Evolutionary conservation across 2,888 invertebrate species (phyloP).

Genomic region (Drosophila meridiana): DNA sequence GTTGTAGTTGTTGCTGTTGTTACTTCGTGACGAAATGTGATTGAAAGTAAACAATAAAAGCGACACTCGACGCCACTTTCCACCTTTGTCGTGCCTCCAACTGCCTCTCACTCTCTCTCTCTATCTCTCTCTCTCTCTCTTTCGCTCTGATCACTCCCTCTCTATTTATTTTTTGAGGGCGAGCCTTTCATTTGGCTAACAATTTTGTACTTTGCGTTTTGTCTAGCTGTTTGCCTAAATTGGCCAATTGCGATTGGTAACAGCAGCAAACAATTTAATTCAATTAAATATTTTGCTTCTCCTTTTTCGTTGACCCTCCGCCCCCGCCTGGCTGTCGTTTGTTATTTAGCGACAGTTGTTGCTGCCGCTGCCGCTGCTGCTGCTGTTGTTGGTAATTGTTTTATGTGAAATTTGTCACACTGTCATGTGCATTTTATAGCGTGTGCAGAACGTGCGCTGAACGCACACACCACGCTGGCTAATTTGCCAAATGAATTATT

Average conservation of each 20-base stretch:
- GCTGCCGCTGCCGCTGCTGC: constrained; percentile 14
- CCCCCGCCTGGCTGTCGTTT: constrained; percentile 66
- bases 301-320: constrained; percentile 62
- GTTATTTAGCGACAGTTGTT: constrained; percentile 80
- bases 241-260: constrained; percentile 82
- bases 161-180: constrained; percentile 15
- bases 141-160: background rate
- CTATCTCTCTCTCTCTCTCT: background rate
- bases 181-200: constrained; percentile 74
- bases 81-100: constrained; percentile 55
- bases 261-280: constrained; percentile 82
- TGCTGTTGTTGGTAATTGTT: constrained; percentile 62
- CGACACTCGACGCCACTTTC: constrained; percentile 75
- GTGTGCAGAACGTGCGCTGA: constrained; percentile 21
- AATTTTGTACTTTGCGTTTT: constrained; percentile 76
- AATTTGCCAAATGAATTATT: constrained; percentile 70
- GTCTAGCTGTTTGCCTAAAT: constrained; percentile 72
- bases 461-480: constrained; percentile 26
- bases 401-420: constrained; percentile 80
- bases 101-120: constrained; percentile 4
- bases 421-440: constrained; percentile 71
- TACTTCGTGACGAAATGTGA: constrained; percentile 84
- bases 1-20: constrained; percentile 49
- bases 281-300: constrained; percentile 74
- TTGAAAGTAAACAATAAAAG: constrained; percentile 83